Conservation (phyloP, 2,888 invertebrate species). For the Plemyria rubiginata region DNA sequence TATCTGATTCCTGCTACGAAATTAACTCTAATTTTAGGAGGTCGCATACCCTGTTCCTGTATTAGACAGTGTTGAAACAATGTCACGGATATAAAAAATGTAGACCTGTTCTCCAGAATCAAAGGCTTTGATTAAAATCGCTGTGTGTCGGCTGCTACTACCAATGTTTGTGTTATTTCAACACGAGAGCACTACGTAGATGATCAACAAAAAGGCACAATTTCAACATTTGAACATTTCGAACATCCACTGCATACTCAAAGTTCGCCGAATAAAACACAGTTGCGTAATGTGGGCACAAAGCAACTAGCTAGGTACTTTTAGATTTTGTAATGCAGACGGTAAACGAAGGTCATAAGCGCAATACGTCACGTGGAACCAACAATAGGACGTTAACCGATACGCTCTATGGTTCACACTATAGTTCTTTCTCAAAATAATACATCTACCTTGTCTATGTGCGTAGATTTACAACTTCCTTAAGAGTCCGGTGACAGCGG, state of each 20-base stretch:
- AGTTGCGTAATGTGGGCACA: constrained; percentile 1
- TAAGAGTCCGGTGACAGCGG: too few relatives aligned
- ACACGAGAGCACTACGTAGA: not conserved
- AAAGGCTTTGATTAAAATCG: constrained; percentile 40
- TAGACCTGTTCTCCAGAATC: constrained; percentile 29
- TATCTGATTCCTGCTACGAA: constrained; percentile 74
- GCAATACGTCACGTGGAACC: constrained; percentile 55
- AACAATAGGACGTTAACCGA: constrained; percentile 70
- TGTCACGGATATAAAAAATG: constrained; percentile 38
- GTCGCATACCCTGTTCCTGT: constrained; percentile 58
- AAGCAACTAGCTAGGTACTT: constrained; percentile 8
- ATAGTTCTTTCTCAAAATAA: constrained; percentile 27
- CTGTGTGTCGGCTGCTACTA: constrained; percentile 26
- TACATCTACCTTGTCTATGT: constrained; percentile 30
- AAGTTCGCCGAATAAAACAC: constrained; percentile 3
- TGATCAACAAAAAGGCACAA: constrained; percentile 11
- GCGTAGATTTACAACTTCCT: constrained; percentile 29
- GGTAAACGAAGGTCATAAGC: constrained; percentile 58
- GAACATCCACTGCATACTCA: not conserved
- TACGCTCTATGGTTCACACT: constrained; percentile 62
- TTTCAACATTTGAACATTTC: constrained; percentile 3
- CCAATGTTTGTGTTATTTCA: constrained; percentile 28
- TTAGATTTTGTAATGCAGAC: constrained; percentile 39
- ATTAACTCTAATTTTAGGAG: constrained; percentile 75
- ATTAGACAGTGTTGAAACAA: constrained; percentile 34